Evolutionary conservation across 2,888 invertebrate genomes (phyloP).

Genomic region (Thysanoteuthis rhombus): DNA sequence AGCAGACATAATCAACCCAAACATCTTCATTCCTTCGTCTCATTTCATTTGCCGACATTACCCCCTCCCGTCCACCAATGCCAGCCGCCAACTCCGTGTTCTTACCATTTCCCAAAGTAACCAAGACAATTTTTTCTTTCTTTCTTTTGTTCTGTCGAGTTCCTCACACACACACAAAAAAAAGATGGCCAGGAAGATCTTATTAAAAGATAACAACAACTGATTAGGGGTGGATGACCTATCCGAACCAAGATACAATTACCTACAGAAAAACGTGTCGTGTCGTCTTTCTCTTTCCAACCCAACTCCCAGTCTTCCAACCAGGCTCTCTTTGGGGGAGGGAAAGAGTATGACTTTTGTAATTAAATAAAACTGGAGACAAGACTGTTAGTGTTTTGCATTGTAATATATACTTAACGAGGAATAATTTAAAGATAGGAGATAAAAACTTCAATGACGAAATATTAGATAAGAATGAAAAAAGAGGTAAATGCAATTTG

Average conservation of each 20-base stretch:
- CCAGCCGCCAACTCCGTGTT: background rate
- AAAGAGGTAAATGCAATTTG: background rate
- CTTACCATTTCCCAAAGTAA: background rate
- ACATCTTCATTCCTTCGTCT: background rate
- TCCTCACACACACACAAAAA: background rate
- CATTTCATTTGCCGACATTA: background rate
- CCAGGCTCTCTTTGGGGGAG: too few species aligned
- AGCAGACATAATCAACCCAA: conserved; percentile 12
- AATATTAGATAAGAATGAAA: background rate
- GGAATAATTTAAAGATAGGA: background rate
- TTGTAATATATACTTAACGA: background rate
- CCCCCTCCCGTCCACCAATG: background rate
- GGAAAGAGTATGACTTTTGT: background rate
- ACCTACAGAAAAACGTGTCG: background rate
- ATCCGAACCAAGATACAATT: background rate
- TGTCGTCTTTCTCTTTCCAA: too few species aligned
- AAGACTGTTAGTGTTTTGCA: background rate
- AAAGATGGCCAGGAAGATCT: background rate
- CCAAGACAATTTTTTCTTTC: background rate
- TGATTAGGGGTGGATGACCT: background rate
- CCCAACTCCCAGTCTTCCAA: too few species aligned
- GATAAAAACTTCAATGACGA: background rate
- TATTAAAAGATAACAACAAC: conserved; percentile 12
- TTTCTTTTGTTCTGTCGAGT: background rate
- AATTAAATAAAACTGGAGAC: background rate